These are phyloP conservation scores for Pelusios castaneus DNA, from an alignment of 2,113 vertebrate genomes.

Conservation along the genomic window DNA sequence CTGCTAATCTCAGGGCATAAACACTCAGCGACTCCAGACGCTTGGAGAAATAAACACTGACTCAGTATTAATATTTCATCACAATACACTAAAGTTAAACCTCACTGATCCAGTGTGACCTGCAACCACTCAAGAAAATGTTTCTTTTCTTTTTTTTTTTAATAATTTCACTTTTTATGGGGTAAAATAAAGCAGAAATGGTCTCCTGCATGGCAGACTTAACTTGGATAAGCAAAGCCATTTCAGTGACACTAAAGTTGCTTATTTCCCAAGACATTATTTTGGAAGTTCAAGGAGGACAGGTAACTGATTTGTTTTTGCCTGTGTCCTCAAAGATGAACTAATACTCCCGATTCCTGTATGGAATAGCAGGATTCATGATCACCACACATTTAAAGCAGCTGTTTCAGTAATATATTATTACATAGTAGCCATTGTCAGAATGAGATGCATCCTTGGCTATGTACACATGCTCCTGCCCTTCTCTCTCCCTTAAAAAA, in stretches of 20 bases:
- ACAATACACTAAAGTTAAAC: constrained; percentile 76
- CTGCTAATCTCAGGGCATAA: constrained; percentile 72
- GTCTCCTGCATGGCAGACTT: constrained; percentile 56
- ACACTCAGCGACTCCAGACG: constrained; percentile 73
- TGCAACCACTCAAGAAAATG: constrained; percentile 78
- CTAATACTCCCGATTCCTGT: not conserved
- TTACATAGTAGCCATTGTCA: not conserved
- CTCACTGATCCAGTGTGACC: constrained; percentile 80
- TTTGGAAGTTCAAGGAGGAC: constrained; percentile 40
- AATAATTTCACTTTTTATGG: constrained; percentile 79
- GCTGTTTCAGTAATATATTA: not conserved
- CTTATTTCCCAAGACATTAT: not conserved
- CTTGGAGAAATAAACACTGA: constrained; percentile 78
- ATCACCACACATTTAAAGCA: not conserved
- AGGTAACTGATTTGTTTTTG: constrained; percentile 16
- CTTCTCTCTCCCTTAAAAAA: not conserved
- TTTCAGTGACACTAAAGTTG: constrained; percentile 28
- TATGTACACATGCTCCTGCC: not conserved
- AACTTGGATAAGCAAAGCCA: constrained; percentile 20
- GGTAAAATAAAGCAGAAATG: constrained; percentile 53
- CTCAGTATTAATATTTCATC: constrained; percentile 81
- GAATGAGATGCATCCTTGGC: not conserved
- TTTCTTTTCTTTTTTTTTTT: constrained; percentile 61
- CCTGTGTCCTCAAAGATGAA: not conserved
- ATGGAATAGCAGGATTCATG: not conserved